Evolutionary conservation across 2,113 vertebrate species (phyloP), one percentile per base, ranked within the genome.

Genomic region (Eurystomus gularis): DNA sequence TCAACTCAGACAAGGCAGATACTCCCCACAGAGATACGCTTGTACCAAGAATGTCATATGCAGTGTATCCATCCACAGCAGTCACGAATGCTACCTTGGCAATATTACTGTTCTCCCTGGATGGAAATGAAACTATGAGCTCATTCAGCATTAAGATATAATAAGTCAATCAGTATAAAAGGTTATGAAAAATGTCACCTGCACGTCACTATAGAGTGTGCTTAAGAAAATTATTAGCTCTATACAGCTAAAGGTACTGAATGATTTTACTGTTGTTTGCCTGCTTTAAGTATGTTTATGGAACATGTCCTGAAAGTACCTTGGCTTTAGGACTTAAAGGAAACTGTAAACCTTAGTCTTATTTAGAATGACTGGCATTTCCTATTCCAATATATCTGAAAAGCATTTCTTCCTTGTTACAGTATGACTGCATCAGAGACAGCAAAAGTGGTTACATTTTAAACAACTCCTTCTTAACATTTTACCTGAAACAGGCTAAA

Each of bases 71-170:
- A 69, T 8, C 26, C 48, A 17, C 6, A 13, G 26, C 62, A 80
- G 20, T 37, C 80, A 65, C 1, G 15, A 72, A 76, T 11, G 28
- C 65, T 57, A 61, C 66, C 58, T 46, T 92, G n/a, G 51, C 1
- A 0, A 11, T 76, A 73, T 7, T 57, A n/a, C 19, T 0, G 0
- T 23, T 65, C 29, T 62, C 31, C 25, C 58, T 42, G 10, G 21
- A 39, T 48, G 28, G 39, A 91, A 89, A 87, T 58, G 29, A 58
- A 90, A 76, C 16, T 23, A 68, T 60, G 14, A 61, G 11, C 17
- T 94, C 49, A 28, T 57, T 76, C 62, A 77, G 19, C 40, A 49
- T 31, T 57, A 40, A 72, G 49, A 48, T 4, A 28, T 8, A 89
- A 16, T 15, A 78, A 13, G 5, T 11, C 0, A 0, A 75, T 26